phyloP scores from a whole-genome alignment of 2,113 vertebrate genomes.

The Corapipo altera region DNA sequence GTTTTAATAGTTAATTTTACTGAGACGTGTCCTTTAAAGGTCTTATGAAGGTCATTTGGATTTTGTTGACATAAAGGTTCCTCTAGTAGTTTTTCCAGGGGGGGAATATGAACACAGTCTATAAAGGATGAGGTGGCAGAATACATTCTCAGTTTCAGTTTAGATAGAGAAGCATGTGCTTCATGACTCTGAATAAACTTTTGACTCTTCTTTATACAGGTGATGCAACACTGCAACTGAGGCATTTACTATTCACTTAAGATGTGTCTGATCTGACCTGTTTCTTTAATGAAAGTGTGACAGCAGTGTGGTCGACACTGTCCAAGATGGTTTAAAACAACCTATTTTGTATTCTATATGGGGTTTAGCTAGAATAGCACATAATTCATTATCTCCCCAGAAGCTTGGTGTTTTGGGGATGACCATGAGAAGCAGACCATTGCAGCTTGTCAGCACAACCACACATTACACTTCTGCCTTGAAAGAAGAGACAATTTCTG shows the following conservation, averaged over 20 bases:
- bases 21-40: not conserved
- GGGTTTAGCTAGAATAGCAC: not conserved
- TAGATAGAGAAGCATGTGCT: not conserved
- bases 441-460: not conserved
- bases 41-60: not conserved
- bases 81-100: not conserved
- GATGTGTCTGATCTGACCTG: not conserved
- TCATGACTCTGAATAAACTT: not conserved
- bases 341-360: not conserved
- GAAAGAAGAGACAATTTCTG: not conserved
- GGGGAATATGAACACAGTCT: not conserved
- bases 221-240: not conserved
- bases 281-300: not conserved
- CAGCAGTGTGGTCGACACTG: not conserved
- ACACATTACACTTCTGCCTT: not conserved
- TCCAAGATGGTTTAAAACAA: not conserved
- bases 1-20: not conserved
- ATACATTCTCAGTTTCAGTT: not conserved
- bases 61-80: not conserved
- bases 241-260: not conserved
- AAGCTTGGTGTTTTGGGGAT: not conserved
- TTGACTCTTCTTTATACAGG: not conserved
- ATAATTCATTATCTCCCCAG: not conserved
- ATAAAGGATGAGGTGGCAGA: not conserved
- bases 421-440: not conserved